Conservation (phyloP, 2,797 vertebrate species). For the Hippopotamyrus pictus region DNA sequence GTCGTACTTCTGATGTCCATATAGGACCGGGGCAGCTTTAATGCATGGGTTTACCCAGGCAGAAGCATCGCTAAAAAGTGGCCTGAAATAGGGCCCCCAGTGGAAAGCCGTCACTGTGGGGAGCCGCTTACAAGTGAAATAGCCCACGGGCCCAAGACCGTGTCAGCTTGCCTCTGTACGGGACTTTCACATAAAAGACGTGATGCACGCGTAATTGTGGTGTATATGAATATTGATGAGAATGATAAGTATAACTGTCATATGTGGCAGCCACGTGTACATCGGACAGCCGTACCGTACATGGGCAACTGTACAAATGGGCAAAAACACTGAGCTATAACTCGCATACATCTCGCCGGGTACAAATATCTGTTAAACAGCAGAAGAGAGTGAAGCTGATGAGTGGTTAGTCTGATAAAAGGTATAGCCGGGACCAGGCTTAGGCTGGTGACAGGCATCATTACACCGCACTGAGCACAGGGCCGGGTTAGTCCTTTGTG, state of each 20-base stretch:
- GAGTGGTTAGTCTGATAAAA: background rate
- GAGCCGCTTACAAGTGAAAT: background rate
- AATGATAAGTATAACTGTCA: background rate
- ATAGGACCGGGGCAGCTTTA: background rate
- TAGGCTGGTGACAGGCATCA: background rate
- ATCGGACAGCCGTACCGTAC: background rate
- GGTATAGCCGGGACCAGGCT: background rate
- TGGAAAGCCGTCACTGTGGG: background rate
- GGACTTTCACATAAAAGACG: background rate
- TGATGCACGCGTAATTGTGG: background rate
- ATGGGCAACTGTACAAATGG: background rate
- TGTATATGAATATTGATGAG: background rate
- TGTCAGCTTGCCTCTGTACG: background rate
- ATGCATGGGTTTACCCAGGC: background rate
- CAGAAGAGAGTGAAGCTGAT: background rate
- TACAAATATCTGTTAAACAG: background rate
- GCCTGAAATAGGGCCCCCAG: background rate
- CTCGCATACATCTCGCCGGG: background rate
- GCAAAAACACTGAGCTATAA: background rate
- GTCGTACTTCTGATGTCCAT: background rate
- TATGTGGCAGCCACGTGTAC: background rate
- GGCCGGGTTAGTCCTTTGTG: background rate
- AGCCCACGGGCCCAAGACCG: background rate
- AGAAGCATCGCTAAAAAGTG: background rate
- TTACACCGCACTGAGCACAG: background rate